Evolutionary conservation across 2,113 vertebrate genomes (phyloP), one percentile per base, ranked within the genome.

Genomic region (Dasyurus viverrinus): DNA sequence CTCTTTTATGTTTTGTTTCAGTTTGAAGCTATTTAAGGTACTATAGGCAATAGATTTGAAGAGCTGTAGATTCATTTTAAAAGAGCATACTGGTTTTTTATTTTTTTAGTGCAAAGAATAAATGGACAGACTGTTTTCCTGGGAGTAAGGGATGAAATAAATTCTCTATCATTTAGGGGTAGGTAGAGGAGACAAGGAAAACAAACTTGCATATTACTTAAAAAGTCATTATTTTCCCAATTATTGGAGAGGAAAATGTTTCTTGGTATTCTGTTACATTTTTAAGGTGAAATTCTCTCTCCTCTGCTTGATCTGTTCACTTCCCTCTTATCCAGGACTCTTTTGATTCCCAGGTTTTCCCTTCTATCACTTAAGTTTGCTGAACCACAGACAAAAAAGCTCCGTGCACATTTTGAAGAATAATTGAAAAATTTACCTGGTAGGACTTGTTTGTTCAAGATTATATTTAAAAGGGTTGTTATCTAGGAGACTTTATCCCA

Each of bases 11-110:
- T 95, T 89, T 92, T 96, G 26, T 95, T 93, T 92, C 57, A 54
- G 42, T 93, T 94, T 96, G 55, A 97, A 94, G 47, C 89, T 91
- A 24, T 22, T 91, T 97, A 89, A 96, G 92, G 55, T 96, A 68
- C 52, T 92, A 52, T 36, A 93, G 47, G 54, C 89, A 95, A 53
- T 47, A 96, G 93, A 25, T 90, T 95, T 93, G 57, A 96, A 93
- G 92, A 94, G 89, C 92, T 94, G 54, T 95, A 50, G 46, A 57
- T 57, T 93, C 90, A 30, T 89, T 94, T 94, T 95, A 91, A 93
- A 93, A 91, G 91, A 96, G 89, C 95, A 93, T 89, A 89, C 52
- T 93, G 9, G 8, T 96, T 95, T 10, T 36, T 57, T 55, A 24
- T n/a, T 60, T 60, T 60, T 68, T 89, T 91, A 94, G 52, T 76